These are phyloP conservation scores for Netelia virgata DNA, from an alignment of 2,888 invertebrate genomes.

Conservation along the genomic window DNA sequence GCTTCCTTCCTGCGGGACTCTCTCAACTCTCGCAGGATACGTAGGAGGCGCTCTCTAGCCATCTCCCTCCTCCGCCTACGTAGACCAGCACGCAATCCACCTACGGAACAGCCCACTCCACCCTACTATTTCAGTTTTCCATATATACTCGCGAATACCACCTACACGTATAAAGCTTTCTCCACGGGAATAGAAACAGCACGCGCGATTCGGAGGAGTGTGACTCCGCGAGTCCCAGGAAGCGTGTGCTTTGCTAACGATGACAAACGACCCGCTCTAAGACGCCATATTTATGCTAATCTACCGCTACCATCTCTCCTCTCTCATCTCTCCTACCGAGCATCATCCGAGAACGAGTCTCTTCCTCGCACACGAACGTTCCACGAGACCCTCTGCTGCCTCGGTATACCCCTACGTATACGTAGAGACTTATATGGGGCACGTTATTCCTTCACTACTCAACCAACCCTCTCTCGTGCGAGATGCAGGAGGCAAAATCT, in stretches of 20 bases:
- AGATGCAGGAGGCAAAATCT: conserved; percentile 54
- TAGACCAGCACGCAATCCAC: conserved; percentile 37
- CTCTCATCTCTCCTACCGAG: conserved; percentile 15
- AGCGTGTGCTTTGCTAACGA: conserved; percentile 85
- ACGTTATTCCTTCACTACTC: conserved; percentile 43
- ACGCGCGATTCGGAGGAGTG: conserved; percentile 80
- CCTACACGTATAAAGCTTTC: conserved; percentile 28
- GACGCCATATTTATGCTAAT: conserved; percentile 85
- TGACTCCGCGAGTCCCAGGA: conserved; percentile 83
- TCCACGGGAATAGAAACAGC: conserved; percentile 78
- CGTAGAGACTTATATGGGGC: conserved; percentile 15
- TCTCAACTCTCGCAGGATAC: conserved; percentile 48
- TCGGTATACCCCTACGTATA: conserved; percentile 22
- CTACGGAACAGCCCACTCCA: neutral
- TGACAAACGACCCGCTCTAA: conserved; percentile 84
- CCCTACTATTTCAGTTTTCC: conserved; percentile 31
- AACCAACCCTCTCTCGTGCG: conserved; percentile 11
- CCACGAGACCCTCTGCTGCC: conserved; percentile 39
- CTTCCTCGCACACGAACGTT: conserved; percentile 26
- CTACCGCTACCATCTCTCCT: conserved; percentile 70
- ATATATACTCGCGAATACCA: neutral
- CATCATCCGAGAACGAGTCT: conserved; percentile 55
- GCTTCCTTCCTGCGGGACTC: conserved; percentile 82
- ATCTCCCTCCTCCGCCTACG: conserved; percentile 36
- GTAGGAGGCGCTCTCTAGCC: conserved; percentile 15